Conservation (phyloP, 2,113 vertebrate species). For the Antennarius striatus region DNA sequence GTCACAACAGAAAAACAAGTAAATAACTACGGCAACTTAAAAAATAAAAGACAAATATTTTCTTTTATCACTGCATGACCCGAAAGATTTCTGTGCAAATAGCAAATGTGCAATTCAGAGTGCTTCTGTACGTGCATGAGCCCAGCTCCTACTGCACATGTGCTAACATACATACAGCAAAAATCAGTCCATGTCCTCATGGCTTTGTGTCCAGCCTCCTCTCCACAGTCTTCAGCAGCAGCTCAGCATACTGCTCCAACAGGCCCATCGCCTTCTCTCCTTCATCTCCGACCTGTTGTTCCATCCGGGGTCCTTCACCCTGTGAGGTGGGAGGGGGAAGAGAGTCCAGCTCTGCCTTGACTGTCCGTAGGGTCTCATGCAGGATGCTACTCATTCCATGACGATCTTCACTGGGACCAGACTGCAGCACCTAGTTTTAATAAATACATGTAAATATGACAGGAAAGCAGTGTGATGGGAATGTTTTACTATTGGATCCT, state of each 20-base stretch:
- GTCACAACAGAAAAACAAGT: background rate
- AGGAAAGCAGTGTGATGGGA: too few species aligned
- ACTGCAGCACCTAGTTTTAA: slow-evolving; percentile 55
- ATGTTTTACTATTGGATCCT: too few species aligned
- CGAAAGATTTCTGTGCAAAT: slow-evolving; percentile 35
- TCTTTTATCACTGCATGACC: slow-evolving; percentile 16
- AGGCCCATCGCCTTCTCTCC: slow-evolving; percentile 87
- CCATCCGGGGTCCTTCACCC: background rate
- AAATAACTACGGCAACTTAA: slow-evolving; percentile 11
- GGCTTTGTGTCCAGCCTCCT: slow-evolving; percentile 89
- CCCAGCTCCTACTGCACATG: background rate
- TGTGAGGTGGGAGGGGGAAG: slow-evolving; percentile 63
- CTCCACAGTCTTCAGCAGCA: slow-evolving; percentile 92
- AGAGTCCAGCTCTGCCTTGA: slow-evolving; percentile 85
- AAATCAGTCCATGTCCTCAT: slow-evolving; percentile 47
- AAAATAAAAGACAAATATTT: slow-evolving; percentile 41
- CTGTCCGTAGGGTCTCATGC: slow-evolving; percentile 80
- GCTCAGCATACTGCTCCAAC: slow-evolving; percentile 92
- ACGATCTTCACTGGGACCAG: slow-evolving; percentile 33
- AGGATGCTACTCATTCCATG: slow-evolving; percentile 83
- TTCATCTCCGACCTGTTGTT: slow-evolving; percentile 48
- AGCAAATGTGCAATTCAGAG: slow-evolving; percentile 30
- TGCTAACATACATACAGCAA: background rate
- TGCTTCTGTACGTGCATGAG: slow-evolving; percentile 19
- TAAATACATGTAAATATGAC: background rate